Percentiles rank a stretch among this genome's conserved stretches.
These are phyloP conservation scores for Prosapia bicincta DNA, from an alignment of 2,888 invertebrate genomes.

Conservation along the genomic window DNA sequence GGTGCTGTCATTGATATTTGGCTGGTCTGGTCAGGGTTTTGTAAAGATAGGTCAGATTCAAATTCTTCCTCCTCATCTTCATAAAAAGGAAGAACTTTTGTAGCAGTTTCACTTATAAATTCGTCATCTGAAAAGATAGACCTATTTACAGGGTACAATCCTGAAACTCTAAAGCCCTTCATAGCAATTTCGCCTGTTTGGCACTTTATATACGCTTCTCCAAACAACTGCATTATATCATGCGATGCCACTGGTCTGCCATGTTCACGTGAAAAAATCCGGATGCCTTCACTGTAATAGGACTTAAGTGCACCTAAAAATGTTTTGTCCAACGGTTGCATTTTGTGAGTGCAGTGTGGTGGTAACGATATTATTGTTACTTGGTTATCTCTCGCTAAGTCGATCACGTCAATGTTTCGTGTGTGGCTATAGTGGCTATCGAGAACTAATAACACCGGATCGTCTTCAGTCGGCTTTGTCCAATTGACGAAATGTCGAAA, in stretches of 20 bases:
- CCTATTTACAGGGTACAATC: not conserved
- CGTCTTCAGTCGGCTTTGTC: not conserved
- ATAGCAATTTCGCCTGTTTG: not conserved
- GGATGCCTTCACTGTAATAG: no score
- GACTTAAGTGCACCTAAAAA: no score
- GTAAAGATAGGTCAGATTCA: no score
- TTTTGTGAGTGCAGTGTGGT: not conserved
- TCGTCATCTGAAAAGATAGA: not conserved
- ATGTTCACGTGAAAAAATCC: no score
- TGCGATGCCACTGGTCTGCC: not conserved
- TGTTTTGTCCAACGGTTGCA: no score
- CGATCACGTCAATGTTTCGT: conserved; percentile 30
- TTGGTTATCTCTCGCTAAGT: conserved; percentile 19
- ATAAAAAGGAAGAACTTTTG: no score
- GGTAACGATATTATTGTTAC: conserved; percentile 27
- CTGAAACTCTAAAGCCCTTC: not conserved
- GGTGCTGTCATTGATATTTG: no score
- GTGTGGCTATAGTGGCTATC: no score
- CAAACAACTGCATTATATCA: not conserved
- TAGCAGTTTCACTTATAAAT: not conserved
- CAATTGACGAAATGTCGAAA: no score
- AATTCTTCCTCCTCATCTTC: no score
- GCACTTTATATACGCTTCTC: not conserved
- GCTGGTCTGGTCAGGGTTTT: no score
- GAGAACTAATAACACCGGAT: conserved; percentile 33